Base-by-base conservation (phyloP, 2,797 vertebrate species). In the Liparis tanakae region DNA sequence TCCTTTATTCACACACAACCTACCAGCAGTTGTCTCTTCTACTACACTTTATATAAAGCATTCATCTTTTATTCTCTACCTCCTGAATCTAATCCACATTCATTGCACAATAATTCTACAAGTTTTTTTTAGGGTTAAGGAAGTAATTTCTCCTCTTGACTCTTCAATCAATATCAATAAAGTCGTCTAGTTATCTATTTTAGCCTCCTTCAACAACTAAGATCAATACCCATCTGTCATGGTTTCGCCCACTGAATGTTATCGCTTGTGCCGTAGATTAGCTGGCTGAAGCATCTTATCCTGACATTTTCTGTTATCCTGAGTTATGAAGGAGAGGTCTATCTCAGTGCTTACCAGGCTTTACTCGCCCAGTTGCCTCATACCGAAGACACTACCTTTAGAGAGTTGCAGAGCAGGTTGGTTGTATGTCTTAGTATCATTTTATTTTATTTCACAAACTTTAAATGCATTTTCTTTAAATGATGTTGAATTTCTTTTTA, bases 151-250 rank as follows among this genome's bases (percentile, higher is more conserved):
- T 18, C 56, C 63, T 61, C 76, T 83, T 82, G 71, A 67, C 77
- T 86, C 81, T 15, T 83, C 65, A 75, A 81, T 91, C 90, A 87
- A 89, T 91, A 89, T 71, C 84, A 89, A 88, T 92, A 87, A 88
- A 91, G 79, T 72, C 66, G 55, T 84, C 76, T 78, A 85, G 90
- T 91, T 89, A 92, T 91, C 89, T 89, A 75, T 89, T 89, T 87
- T 54, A 71, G 46, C 78, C 74, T 78, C 83, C 61, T 85, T 84
- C 69, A 88, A 85, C 85, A 83, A 79, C 86, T 18, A 66, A 71
- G 83, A 93, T 93, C 91, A 93, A 93, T 93, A 93, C 87, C 80
- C 90, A 90, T 91, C 91, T 85, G 90, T 93, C 91, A 89, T 82
- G 83, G 78, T 89, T 86, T 90, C 85, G 85, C 82, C 43, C 22